These are phyloP conservation scores for Phataginus tricuspis DNA, from an alignment of 2,797 vertebrate species.

Conservation along the genomic window DNA sequence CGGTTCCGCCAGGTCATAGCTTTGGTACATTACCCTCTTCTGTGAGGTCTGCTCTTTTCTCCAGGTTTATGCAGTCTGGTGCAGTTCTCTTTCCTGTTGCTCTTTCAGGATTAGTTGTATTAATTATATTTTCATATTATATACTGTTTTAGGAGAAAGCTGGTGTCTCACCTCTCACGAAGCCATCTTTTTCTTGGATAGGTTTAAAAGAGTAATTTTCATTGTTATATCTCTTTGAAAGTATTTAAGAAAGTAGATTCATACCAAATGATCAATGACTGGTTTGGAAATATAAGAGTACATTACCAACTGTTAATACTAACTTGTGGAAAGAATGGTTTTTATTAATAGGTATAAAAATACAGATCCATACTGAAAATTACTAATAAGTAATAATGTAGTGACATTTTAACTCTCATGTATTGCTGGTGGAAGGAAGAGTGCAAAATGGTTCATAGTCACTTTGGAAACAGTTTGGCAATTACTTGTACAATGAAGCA, in stretches of 20 bases:
- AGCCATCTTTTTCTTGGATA: no score
- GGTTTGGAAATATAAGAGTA: constrained; percentile 33
- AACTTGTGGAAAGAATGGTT: constrained; percentile 22
- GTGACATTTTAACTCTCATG: not conserved
- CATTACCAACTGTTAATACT: not conserved
- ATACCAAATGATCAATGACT: not conserved
- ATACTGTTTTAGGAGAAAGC: no score
- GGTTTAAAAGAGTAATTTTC: not conserved
- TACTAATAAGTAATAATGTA: not conserved
- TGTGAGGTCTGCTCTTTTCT: no score
- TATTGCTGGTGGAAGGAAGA: not conserved
- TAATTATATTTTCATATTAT: no score
- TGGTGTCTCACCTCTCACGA: no score
- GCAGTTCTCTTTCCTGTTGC: no score
- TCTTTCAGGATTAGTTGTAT: no score
- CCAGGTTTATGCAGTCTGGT: no score
- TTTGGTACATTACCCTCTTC: no score
- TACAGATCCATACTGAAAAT: not conserved
- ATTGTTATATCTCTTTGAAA: constrained; percentile 11
- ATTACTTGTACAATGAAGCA: constrained; percentile 25
- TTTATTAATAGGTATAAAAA: constrained; percentile 28
- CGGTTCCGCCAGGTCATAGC: no score
- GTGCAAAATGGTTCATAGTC: not conserved
- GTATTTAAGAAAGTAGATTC: constrained; percentile 11
- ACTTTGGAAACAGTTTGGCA: not conserved